Evolutionary conservation across 2,797 vertebrate species (phyloP).

Genomic region (Halcyon leucocephala): DNA sequence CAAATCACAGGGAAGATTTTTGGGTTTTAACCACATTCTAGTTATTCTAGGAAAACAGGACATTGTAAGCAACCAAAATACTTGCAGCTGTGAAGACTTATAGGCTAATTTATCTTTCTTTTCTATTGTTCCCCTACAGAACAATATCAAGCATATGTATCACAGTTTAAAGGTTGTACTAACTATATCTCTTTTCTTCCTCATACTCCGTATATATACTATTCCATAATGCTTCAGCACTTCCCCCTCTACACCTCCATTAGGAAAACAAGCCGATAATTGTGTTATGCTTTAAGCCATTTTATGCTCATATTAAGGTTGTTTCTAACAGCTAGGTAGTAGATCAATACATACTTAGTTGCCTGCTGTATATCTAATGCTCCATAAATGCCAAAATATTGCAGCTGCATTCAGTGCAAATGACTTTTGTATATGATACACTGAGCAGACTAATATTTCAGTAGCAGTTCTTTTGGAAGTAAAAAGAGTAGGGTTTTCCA

Average conservation of each 20-base stretch:
- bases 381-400: background rate
- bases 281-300: background rate
- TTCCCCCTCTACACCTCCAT: too few relatives aligned
- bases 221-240: background rate
- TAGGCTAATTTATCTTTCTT: background rate
- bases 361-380: background rate
- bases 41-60: background rate
- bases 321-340: background rate
- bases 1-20: background rate
- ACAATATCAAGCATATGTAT: background rate
- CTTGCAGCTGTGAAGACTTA: background rate
- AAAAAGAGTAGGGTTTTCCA: background rate
- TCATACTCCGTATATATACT: background rate
- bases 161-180: background rate
- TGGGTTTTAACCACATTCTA: background rate
- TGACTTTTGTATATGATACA: background rate
- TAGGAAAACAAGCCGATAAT: background rate
- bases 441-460: background rate
- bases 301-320: background rate
- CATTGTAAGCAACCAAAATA: background rate
- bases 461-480: background rate
- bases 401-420: background rate
- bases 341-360: background rate
- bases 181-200: background rate
- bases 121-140: background rate